Base-by-base conservation (phyloP, 2,888 invertebrate species). In the Diplazon laetatorius region DNA sequence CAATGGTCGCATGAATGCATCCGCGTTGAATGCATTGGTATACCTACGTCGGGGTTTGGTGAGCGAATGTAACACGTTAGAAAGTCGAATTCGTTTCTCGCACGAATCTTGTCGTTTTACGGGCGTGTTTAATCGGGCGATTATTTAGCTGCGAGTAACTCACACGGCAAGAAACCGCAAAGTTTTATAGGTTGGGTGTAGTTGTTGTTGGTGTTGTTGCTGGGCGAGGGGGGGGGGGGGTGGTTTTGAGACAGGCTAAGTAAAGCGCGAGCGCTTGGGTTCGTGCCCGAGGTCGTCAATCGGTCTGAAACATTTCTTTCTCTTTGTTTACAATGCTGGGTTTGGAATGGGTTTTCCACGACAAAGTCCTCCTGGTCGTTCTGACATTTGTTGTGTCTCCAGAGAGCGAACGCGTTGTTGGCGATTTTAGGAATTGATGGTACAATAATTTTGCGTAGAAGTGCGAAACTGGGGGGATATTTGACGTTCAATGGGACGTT, bases 11-110 rank as follows among this genome's bases (percentile, higher is more conserved):
- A 59, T 55, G 65, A 59, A 55, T 63, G 46, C 63, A 76, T 76
- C 57, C 59, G 59, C 57, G 60, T 70, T 55, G 66, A 66, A 12
- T 52, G 42, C 46, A 60, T 73, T 39, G 60, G 68, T 72, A 48
- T 20, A 35, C 52, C 25, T 16, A 35, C 30, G 14, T 20, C 20
- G 60, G 8, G n/a, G n/a, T n/a, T n/a, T n/a, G n/a, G n/a, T n/a
- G n/a, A 12, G 66, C 68, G 68, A 72, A 77, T 68, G 57, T 50
- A 74, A 78, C 74, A 66, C 70, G 74, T 74, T 78, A 74, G 78
- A 78, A 78, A 74, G 78, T 74, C 78, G 78, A 78, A 74, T 78
- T 74, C 70, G 74, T 78, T n/a, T 74, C 70, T 46, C 76, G 71
- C 76, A 63, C 78, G 74, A 65, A 70, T 78, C 70, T 74, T 63